phyloP scores from a whole-genome alignment of 2,797 vertebrate genomes.

The Saguinus oedipus region DNA sequence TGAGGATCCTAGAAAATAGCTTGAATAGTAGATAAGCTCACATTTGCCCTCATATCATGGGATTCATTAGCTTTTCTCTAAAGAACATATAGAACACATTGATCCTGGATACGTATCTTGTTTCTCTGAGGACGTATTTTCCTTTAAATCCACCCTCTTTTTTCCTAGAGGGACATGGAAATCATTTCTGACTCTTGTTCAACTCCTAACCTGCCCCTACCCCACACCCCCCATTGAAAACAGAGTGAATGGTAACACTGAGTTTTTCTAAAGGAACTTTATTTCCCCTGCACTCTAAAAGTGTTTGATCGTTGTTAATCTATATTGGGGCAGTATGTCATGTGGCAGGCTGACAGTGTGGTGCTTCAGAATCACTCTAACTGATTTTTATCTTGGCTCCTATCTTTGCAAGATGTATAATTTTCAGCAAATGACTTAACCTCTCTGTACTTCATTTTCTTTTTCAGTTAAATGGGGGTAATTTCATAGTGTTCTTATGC shows the following conservation, averaged over 20 bases:
- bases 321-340: background rate
- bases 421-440: constrained; percentile 8
- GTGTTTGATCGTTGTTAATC: background rate
- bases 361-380: background rate
- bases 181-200: background rate
- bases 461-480: background rate
- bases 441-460: background rate
- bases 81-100: background rate
- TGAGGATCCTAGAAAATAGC: background rate
- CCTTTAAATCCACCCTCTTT: background rate
- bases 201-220: background rate
- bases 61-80: background rate
- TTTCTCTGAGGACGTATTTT: background rate
- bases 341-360: background rate
- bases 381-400: background rate
- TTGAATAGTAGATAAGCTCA: background rate
- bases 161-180: background rate
- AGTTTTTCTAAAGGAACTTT: background rate
- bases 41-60: background rate
- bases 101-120: background rate
- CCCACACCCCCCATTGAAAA: background rate
- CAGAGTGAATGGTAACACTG: background rate
- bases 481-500: background rate
- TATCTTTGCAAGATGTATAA: background rate
- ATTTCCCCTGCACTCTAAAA: background rate